Base-by-base conservation (phyloP, 2,113 vertebrate genomes). In the Tricholaema leucomelas region DNA sequence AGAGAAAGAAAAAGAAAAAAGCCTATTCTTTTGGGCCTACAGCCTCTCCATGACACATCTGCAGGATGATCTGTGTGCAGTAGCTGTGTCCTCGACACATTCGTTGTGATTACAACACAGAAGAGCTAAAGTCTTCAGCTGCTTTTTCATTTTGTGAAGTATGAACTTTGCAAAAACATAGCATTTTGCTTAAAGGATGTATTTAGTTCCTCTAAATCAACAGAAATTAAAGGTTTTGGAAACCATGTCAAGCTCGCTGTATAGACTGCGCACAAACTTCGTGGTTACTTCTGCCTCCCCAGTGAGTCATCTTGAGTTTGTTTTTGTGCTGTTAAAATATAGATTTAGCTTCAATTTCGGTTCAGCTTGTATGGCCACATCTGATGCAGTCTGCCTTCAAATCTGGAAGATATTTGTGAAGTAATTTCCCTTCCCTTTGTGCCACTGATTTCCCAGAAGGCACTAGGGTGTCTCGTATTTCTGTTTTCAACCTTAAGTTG, bases 161-260 rank as follows among this genome's bases (percentile, higher is more conserved):
- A 48, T n/a, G 58, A 83, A 88, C 63, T 93, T 89, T 88, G 78
- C 59, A 85, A 90, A 96, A 96, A 36, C 31, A 77, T 16, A 87
- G 50, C 33, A 64, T 92, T 95, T 92, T 92, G 56, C 84, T 95
- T 93, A 88, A 96, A 78, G 61, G 50, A 71, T 69, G 20, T 92
- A 71, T 96, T 97, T 95, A 96, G 89, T 93, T 97, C 77, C 63
- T 74, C 90, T 96, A 94, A 93, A 94, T 93, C 89, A 73, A 86
- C 58, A 95, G 73, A 96, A 97, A 98, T 95, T 95, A 97, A 96
- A 94, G 97, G 95, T 81, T 95, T 96, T 92, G 59, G 88, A 93
- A 91, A 93, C 91, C 88, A 87, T 92, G 78, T 96, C 58, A 78
- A 95, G 74, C 91, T 94, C 24, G 30, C 79, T 91, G 14, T 96